These are phyloP conservation scores for Brachyopa scutellaris DNA, from an alignment of 2,888 invertebrate genomes.

Conservation along the genomic window DNA sequence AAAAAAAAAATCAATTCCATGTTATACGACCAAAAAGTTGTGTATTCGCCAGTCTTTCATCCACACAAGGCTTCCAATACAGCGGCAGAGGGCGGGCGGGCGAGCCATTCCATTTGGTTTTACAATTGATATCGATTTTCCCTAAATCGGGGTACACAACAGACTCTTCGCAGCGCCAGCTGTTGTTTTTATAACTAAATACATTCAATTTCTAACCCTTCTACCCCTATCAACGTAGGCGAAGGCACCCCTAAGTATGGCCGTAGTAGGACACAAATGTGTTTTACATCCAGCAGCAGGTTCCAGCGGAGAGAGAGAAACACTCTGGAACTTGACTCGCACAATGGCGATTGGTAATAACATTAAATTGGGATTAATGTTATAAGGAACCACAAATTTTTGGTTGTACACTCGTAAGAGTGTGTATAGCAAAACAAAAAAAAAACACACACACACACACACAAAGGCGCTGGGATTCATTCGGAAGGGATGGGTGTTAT, in stretches of 20 bases:
- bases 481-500: not conserved
- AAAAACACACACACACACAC: not conserved
- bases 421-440: not conserved
- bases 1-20: conserved; percentile 17
- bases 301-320: not conserved
- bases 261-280: conserved; percentile 10
- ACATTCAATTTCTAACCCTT: conserved; percentile 18
- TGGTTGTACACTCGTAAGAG: not conserved
- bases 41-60: no score
- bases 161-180: conserved; percentile 1
- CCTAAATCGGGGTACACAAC: not conserved
- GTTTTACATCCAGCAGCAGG: not conserved
- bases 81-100: no score
- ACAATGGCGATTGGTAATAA: conserved; percentile 31
- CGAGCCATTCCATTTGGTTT: not conserved
- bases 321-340: conserved; percentile 13
- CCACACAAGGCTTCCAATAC: no score
- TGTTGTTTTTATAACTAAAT: conserved; percentile 33
- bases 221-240: conserved; percentile 2
- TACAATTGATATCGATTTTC: conserved; percentile 40
- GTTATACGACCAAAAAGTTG: conserved; percentile 26
- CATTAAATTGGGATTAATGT: conserved; percentile 43
- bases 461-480: not conserved
- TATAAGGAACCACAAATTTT: conserved; percentile 31
- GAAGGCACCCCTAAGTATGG: not conserved